Base-by-base conservation (phyloP, 2,888 invertebrate genomes). In the Scaptodrosophila latifasciaeformis region DNA sequence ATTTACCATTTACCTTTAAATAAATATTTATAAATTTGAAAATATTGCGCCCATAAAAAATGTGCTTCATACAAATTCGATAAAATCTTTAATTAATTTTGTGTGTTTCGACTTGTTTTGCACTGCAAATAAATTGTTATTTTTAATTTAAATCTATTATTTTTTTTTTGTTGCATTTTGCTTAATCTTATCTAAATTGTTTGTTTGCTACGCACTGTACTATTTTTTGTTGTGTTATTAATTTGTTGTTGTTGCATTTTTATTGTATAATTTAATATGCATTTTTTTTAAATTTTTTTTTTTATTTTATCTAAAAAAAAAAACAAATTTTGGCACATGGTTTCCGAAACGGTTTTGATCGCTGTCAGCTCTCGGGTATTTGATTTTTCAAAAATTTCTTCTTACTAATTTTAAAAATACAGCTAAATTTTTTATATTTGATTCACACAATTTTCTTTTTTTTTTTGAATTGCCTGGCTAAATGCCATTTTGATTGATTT, bases 251-350 rank as follows among this genome's bases (percentile, higher is more conserved):
- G n/a, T 15, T 21, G 29, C 37, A 9, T 42, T 46, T 57, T 60
- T 67, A 60, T 65, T 67, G 64, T 70, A 60, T 70, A 55, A 57
- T 51, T 61, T 62, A 49, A 56, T 54, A 35, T 65, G 64, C 59
- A 54, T 62, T 62, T 55, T 46, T 54, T 21, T 66, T 62, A 47
- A 45, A 54, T 57, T 59, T 64, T 46, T 56, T 55, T 49, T 59
- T 59, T 54, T 53, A 62, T 58, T 46, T 59, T 49, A 48, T 77
- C 63, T 66, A 65, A 60, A n/a, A n/a, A n/a, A n/a, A n/a, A n/a
- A n/a, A 58, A 75, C 56, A 62, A 72, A 76, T 84, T 83, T 84
- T 83, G 83, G 83, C 83, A 84, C 85, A 84, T 83, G 60, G 81
- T 85, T 76, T 84, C 78, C 85, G 83, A 83, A 85, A 84, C 55